Base-by-base conservation (phyloP, 1,140 invertebrate species). In the Nephotettix cincticeps region DNA sequence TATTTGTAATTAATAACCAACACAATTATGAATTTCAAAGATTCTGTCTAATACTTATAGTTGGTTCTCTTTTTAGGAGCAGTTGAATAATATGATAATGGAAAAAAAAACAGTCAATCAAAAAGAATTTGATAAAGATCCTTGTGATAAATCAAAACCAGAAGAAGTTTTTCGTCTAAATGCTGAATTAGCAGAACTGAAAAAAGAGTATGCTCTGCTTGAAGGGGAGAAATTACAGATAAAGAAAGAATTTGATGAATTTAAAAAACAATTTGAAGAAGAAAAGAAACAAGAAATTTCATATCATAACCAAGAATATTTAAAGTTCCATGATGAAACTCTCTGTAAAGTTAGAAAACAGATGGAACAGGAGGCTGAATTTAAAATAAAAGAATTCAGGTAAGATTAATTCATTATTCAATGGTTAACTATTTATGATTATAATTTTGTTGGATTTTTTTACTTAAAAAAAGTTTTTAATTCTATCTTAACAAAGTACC, bases 271-370 rank as follows among this genome's bases (percentile, higher is more conserved):
- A 19, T 27, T 71, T 40, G 29, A 40, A 21, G 61, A 54, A 19
- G 58, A 66, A 17, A 63, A 70, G 32, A 47, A 70, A 32, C 13
- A 19, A 19, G 43, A 36, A 1, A 25, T 61, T 27, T 45, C 64
- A 65, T 32, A 51, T n/a, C 4, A 45, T 17, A 51, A 32, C 29
- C 29, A 71, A 45, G 69, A 73, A 14, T 73, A 73, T 36, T 67
- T 73, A 40, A 36, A 47, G 0, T 73, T 65, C 30, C 65, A 69
- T 23, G 69, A 73, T 9, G 29, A 68, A 19, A 69, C 66, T 67
- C 27, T 73, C 1, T 43, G 6, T 1, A 67, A 61, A 67, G 27
- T 71, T 9, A 68, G 68, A 43, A 43, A 67, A 29, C 58, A 74
- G 54, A 28, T 70, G 19, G 56, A 74, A 25, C n/a, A 67, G 47